phyloP scores from a whole-genome alignment of 1,140 invertebrate genomes.

The Drosophila kikkawai region DNA sequence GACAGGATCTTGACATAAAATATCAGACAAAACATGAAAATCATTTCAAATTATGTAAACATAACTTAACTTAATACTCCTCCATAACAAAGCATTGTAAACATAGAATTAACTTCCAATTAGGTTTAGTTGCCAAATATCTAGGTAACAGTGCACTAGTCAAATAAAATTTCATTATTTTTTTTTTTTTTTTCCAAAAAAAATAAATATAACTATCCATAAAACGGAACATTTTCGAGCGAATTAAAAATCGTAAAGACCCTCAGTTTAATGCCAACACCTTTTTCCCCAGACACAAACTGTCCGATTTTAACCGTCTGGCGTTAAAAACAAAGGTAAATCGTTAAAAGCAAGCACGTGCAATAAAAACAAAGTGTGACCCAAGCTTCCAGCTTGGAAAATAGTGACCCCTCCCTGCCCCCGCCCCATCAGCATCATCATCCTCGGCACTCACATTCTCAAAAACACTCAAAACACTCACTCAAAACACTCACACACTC shows the following conservation, averaged over 20 bases:
- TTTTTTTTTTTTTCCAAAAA: too few relatives aligned
- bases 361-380: constrained; percentile 78
- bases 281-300: constrained; percentile 2
- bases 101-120: too few relatives aligned
- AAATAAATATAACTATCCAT: neutral
- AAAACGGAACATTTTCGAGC: too few relatives aligned
- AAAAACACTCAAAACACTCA: constrained; percentile 17
- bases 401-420: constrained; percentile 24
- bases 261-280: neutral
- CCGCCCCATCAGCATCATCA: neutral
- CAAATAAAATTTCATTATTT: too few relatives aligned
- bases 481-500: constrained; percentile 14
- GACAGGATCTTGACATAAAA: too few relatives aligned
- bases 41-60: too few relatives aligned
- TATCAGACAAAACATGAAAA: too few relatives aligned
- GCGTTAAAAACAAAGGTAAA: constrained; percentile 30
- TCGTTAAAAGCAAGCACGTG: constrained; percentile 63
- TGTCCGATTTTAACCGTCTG: constrained; percentile 4
- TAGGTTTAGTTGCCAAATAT: too few relatives aligned
- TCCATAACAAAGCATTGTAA: too few relatives aligned
- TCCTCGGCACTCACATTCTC: constrained; percentile 14
- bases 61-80: too few relatives aligned
- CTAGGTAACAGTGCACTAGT: too few relatives aligned
- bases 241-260: neutral
- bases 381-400: constrained; percentile 28